Percentiles rank a stretch among this genome's conserved stretches.
These are phyloP conservation scores for Acrobasis suavella DNA, from an alignment of 2,888 invertebrate species.

Conservation along the genomic window DNA sequence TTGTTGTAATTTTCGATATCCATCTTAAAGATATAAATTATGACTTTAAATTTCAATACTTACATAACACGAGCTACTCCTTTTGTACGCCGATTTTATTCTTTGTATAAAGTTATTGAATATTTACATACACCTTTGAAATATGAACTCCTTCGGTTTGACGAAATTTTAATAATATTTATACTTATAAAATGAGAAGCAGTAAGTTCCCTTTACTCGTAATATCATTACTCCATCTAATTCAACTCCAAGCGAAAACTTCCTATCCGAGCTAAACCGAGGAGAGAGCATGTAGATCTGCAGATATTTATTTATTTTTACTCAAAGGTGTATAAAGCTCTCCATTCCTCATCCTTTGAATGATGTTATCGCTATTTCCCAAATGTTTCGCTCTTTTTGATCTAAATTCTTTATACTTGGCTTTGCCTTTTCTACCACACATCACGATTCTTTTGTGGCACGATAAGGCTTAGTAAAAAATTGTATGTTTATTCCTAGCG, in stretches of 20 bases:
- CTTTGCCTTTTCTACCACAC: conserved; percentile 68
- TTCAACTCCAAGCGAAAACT: background rate
- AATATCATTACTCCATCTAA: background rate
- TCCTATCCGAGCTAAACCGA: conserved; percentile 23
- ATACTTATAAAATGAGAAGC: too few species aligned
- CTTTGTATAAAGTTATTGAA: too few species aligned
- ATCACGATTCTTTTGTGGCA: conserved; percentile 69
- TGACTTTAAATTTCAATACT: too few species aligned
- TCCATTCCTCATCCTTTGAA: conserved; percentile 74
- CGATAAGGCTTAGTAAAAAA: conserved; percentile 63
- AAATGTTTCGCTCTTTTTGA: conserved; percentile 76
- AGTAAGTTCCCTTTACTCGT: background rate
- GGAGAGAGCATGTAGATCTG: conserved; percentile 43
- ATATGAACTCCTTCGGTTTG: too few species aligned
- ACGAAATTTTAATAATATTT: too few species aligned
- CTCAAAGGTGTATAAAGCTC: conserved; percentile 72
- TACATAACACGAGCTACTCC: too few species aligned
- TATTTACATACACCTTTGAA: too few species aligned
- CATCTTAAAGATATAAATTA: too few species aligned
- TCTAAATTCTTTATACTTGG: conserved; percentile 73
- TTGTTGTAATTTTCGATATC: too few species aligned
- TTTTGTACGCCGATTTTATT: too few species aligned
- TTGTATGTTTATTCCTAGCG: conserved; percentile 52
- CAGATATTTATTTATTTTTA: conserved; percentile 68
- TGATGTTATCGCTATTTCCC: conserved; percentile 74